Evolutionary conservation across 2,888 invertebrate species (phyloP).

Genomic region (Cheilosia grossa): DNA sequence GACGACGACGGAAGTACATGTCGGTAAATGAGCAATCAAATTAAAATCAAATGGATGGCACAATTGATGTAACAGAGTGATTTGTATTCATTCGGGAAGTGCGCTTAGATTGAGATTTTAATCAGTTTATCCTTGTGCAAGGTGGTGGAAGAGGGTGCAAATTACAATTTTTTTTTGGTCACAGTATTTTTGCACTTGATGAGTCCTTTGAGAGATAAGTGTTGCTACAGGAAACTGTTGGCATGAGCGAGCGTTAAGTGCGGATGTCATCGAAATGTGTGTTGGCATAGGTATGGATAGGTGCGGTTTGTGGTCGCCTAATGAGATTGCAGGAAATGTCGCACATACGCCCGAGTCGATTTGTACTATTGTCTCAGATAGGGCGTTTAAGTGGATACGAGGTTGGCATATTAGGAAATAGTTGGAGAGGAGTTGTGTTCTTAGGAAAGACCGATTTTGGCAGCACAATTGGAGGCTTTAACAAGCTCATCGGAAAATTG

Average conservation of each 20-base stretch:
- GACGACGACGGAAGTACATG: constrained; percentile 8
- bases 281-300: not conserved
- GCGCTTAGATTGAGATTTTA: constrained; percentile 55
- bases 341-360: constrained; percentile 22
- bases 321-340: constrained; percentile 30
- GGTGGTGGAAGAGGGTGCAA: constrained; percentile 25
- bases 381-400: not conserved
- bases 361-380: not conserved
- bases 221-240: not conserved
- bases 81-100: constrained; percentile 63
- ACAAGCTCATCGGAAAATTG: no score
- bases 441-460: no score
- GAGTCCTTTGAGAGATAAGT: constrained; percentile 33
- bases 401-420: not conserved
- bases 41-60: constrained; percentile 75
- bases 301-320: constrained; percentile 5
- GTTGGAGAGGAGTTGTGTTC: no score
- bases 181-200: constrained; percentile 29
- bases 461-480: no score
- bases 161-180: constrained; percentile 21
- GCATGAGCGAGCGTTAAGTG: not conserved
- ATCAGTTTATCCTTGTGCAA: constrained; percentile 46
- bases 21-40: constrained; percentile 74
- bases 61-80: constrained; percentile 68
- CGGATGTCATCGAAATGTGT: constrained; percentile 13